These are phyloP conservation scores for Galemys pyrenaicus DNA, from an alignment of 2,113 vertebrate species.

Conservation along the genomic window DNA sequence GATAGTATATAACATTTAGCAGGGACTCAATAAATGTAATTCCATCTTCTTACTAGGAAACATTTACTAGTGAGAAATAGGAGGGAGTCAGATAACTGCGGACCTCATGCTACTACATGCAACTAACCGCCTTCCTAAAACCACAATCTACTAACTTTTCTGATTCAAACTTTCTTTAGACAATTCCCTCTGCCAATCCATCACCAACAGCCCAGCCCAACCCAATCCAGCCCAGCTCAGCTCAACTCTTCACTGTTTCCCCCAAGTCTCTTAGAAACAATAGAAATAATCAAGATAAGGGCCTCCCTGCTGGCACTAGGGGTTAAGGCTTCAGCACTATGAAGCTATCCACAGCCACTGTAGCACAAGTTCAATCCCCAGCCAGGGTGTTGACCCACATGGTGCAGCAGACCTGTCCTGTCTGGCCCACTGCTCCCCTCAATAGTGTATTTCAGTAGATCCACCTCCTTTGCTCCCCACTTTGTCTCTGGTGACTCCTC, in stretches of 20 bases:
- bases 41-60: neutral
- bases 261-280: neutral
- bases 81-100: neutral
- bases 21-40: neutral
- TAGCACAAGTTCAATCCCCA: no score
- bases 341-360: no score
- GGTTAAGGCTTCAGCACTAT: no score
- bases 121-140: neutral
- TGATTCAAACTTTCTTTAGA: constrained; percentile 36
- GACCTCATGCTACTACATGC: neutral
- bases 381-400: no score
- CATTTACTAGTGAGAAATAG: neutral
- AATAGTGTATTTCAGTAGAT: no score
- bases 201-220: neutral
- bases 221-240: neutral
- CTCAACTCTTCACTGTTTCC: neutral
- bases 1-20: neutral
- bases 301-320: no score
- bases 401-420: no score
- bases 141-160: neutral
- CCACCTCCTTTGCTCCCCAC: no score
- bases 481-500: no score
- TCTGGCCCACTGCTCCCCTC: no score
- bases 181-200: neutral
- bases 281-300: neutral